These are phyloP conservation scores for Cryptosula pallasiana DNA, from an alignment of 2,888 invertebrate species.

Conservation along the genomic window DNA sequence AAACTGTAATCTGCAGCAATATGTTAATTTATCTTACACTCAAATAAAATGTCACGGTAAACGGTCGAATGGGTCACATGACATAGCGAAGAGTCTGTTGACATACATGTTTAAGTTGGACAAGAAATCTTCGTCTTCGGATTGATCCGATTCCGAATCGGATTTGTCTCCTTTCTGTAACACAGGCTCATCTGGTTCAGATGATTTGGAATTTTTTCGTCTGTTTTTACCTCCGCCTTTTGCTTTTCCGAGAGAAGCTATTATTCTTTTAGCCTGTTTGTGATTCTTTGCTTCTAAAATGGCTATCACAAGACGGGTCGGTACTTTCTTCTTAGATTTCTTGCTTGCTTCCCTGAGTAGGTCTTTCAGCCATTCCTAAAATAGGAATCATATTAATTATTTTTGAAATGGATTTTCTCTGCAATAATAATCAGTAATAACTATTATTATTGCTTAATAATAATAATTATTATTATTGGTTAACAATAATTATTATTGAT, in stretches of 20 bases:
- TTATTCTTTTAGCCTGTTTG: constrained; percentile 18
- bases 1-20: no score
- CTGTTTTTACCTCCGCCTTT: constrained; percentile 2
- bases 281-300: constrained; percentile 19
- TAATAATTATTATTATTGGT: no score
- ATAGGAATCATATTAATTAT: neutral
- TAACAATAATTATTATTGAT: no score
- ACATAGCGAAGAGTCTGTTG: constrained; percentile 10
- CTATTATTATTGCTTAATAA: no score
- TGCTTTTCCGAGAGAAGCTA: neutral
- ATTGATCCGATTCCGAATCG: neutral
- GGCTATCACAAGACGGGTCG: constrained; percentile 2
- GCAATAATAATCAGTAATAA: no score
- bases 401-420: no score
- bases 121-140: constrained; percentile 4
- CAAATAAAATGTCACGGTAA: no score
- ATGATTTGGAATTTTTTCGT: neutral
- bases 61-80: constrained; percentile 21
- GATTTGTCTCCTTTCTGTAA: neutral
- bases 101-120: constrained; percentile 4
- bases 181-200: neutral
- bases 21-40: no score
- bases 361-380: constrained; percentile 18
- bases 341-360: neutral
- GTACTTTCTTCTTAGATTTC: constrained; percentile 17